A percentile compares a stretch with the other conserved stretches of the same genome.
These are phyloP conservation scores for Pogonocherus hispidulus DNA, from an alignment of 2,888 invertebrate species.

Conservation along the genomic window DNA sequence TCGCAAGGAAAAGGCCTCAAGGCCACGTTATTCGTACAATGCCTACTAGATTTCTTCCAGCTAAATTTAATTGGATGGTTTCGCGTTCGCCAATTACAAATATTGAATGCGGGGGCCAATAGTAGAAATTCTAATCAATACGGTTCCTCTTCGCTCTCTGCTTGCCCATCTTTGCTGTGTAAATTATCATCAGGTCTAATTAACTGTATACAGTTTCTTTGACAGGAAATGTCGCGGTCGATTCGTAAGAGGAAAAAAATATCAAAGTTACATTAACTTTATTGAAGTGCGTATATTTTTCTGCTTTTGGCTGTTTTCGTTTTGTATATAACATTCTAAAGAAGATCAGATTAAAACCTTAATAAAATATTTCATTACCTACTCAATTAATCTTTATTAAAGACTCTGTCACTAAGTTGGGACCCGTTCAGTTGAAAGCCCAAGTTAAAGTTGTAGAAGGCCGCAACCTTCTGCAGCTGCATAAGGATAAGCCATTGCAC, in stretches of 20 bases:
- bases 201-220: constrained; percentile 8
- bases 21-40: not conserved
- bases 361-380: no score
- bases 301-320: not conserved
- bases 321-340: not conserved
- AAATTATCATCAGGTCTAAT: not conserved
- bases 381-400: no score
- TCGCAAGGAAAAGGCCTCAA: not conserved
- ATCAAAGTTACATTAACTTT: not conserved
- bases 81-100: constrained; percentile 5
- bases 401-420: no score
- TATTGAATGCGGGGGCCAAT: not conserved
- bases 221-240: not conserved
- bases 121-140: not conserved
- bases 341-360: not conserved
- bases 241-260: not conserved
- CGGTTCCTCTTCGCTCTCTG: not conserved
- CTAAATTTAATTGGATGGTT: constrained; percentile 11
- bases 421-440: no score
- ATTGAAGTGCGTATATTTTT: not conserved
- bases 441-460: no score
- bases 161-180: not conserved
- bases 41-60: not conserved
- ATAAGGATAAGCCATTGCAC: no score
- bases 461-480: no score